Base-by-base conservation (phyloP, 53 echinoderm and acorn worm species). In the Luidia sarsii region DNA sequence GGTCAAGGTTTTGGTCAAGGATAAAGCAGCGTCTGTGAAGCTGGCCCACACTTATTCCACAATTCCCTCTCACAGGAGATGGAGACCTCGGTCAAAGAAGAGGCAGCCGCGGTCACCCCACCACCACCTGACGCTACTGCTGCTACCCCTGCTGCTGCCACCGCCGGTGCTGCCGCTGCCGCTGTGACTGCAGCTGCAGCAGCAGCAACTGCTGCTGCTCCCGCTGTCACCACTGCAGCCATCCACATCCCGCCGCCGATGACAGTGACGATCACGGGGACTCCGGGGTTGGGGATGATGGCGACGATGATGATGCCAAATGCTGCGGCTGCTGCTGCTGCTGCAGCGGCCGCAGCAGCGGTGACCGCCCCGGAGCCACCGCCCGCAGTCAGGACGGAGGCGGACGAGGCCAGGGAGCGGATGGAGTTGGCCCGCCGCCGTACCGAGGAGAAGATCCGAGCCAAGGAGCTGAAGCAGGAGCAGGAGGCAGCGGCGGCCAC, bases 401-500 rank as follows among this genome's bases (percentile, higher is more conserved):
- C 61, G 9, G 61, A 43, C 0, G 77, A 77, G 25, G 77, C 61
- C 2, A 31, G 60, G 59, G 77, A 59, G 15, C 59, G 61, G 77
- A 77, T 77, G 46, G 77, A 77, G 22, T 27, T 45, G 9, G 60
- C 77, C 14, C 43, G 77, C 6, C 77, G 77, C 30, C 59, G 46
- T 45, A 77, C 48, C 60, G 77, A 77, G 46, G 77, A 77, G 48
- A 77, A 77, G 48, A 77, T 77, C 18, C 59, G 30, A 32, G 77
- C 77, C 62, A 77, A 77, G 64, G 71, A 77, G 61, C 34, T 59
- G 63, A 66, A 50, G 59, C 79, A 89, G 52, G 89, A 85, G 27
- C 79, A 82, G 10, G 71, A 82, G 35, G 75, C 65, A 0, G 87
- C 86, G 30, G 82, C 72, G 1, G 65, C 75, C 0, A 81, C 86